Evolutionary conservation across 1,140 invertebrate species (phyloP), one percentile per base, ranked within the genome.

Genomic region (Condylostylus longicornis): DNA sequence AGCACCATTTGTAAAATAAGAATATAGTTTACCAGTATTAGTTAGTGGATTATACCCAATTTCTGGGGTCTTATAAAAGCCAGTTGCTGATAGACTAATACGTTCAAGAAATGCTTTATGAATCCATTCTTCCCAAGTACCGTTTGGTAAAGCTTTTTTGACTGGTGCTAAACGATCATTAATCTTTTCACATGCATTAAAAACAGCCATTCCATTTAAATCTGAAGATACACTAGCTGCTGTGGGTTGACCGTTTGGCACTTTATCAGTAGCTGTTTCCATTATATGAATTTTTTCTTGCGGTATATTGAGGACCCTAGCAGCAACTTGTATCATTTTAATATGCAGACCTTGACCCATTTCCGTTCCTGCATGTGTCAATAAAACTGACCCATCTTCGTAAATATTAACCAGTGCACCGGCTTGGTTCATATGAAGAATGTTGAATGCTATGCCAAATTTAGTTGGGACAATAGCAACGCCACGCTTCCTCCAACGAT

Each of bases 281-380:
- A 70, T 71, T 17, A 91, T 87, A 52, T 90, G 78, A 48, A 97
- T 88, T 50, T 79, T 75, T 0, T 77, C 71, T 8, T 70, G 54
- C 18, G 83, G 70, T 14, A 93, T 74, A 22, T 70, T 74, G 3
- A 97, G 63, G 3, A 69, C 70, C 43, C 77, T 66, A 31, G 80
- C 80, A 0, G 81, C 79, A 20, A 86, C 74, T 71, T 94, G 87
- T 40, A 91, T 79, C 78, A 93, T 89, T 67, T 95, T 96, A 1
- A 87, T 96, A 50, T 95, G 83, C 0, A 96, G 62, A 2, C 91
- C 93, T 65, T 96, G 91, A 1, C 93, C 93, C 81, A 96, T 96
- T 69, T 97, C 91, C 13, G 80, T 81, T 13, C 90, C 91, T 28
- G 84, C 86, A 56, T 95, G 89, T 18, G 75, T 76, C n/a, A 97